These are phyloP conservation scores for Myotis davidii DNA, from an alignment of 2,113 vertebrate species.

Conservation along the genomic window DNA sequence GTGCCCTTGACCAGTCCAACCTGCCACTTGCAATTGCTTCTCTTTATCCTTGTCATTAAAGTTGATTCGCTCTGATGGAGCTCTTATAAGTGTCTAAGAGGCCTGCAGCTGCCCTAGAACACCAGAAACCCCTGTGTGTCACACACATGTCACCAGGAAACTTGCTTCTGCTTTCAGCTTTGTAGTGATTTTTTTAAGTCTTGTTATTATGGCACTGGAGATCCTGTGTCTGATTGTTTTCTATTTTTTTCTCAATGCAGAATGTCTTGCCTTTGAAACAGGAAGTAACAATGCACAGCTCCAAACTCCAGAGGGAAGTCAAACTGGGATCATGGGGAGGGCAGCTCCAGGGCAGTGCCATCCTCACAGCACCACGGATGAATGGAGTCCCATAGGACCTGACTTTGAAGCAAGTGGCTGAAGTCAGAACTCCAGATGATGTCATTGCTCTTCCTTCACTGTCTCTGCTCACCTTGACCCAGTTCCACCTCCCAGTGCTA, in stretches of 20 bases:
- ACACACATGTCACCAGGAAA: not conserved
- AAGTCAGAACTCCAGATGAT: not conserved
- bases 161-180: not conserved
- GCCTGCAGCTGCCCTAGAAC: not conserved
- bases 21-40: not conserved
- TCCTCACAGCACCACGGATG: accelerated
- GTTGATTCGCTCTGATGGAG: not conserved
- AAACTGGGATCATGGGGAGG: not conserved
- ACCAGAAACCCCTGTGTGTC: not conserved
- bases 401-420: not conserved
- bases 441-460: not conserved
- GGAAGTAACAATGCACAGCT: not conserved
- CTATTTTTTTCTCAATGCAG: not conserved
- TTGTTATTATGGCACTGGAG: not conserved
- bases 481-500: accelerated
- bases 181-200: not conserved
- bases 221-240: not conserved
- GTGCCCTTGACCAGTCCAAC: not conserved
- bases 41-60: not conserved
- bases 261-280: not conserved
- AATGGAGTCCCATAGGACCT: accelerated
- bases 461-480: not conserved
- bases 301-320: not conserved
- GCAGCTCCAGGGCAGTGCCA: not conserved
- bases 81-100: not conserved